These are phyloP conservation scores for Hemaris fuciformis DNA, from an alignment of 2,888 invertebrate species.

Conservation along the genomic window DNA sequence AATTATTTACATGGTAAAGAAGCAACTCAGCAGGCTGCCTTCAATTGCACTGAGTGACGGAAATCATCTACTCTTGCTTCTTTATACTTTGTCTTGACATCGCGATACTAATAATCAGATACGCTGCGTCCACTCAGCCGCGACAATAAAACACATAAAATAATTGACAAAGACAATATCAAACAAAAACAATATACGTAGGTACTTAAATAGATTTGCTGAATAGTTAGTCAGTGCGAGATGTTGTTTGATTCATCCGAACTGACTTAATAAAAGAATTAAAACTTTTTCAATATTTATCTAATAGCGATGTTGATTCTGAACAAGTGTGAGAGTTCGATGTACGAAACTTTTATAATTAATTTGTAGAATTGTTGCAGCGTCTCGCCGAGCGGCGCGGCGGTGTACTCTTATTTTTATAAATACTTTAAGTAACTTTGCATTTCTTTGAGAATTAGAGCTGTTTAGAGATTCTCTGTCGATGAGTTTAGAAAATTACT, in stretches of 20 bases:
- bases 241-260: background rate
- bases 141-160: background rate
- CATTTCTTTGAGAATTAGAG: background rate
- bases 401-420: background rate
- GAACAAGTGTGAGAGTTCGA: background rate
- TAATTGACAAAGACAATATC: background rate
- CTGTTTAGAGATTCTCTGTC: background rate
- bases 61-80: no score
- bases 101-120: no score
- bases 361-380: background rate
- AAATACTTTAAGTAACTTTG: background rate
- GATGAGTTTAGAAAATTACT: background rate
- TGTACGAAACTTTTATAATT: background rate
- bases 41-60: no score
- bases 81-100: no score
- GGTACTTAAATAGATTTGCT: background rate
- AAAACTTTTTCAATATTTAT: conserved; percentile 1
- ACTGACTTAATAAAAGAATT: background rate
- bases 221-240: background rate
- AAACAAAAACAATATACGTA: background rate
- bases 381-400: background rate
- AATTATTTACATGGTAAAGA: no score
- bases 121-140: no score
- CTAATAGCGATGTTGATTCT: background rate
- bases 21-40: no score